Conservation (phyloP, 2,888 invertebrate species). For the Lingula anatina region DNA sequence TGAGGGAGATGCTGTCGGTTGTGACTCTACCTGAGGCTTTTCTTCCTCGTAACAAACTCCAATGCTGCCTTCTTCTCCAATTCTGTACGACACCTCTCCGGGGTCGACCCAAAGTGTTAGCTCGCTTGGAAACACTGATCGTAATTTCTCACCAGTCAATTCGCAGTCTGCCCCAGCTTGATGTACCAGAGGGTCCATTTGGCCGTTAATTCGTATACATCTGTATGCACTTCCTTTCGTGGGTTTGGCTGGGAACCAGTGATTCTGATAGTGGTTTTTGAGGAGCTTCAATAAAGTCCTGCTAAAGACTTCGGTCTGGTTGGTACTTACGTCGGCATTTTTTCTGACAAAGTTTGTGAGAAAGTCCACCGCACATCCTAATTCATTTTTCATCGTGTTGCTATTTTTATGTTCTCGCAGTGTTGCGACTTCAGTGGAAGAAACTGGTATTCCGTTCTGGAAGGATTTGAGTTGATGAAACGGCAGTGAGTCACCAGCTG, state of each 20-base stretch:
- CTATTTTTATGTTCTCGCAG: no score
- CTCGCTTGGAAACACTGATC: constrained; percentile 62
- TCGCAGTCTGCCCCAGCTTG: constrained; percentile 65
- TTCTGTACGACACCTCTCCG: constrained; percentile 65
- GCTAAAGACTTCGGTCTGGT: constrained; percentile 22
- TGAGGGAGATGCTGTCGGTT: no score
- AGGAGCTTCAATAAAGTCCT: constrained; percentile 22
- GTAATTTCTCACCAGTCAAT: constrained; percentile 55
- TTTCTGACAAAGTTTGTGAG: constrained; percentile 25
- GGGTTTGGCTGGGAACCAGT: constrained; percentile 71
- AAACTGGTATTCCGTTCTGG: no score
- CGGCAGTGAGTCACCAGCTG: no score
- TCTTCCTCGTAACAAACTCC: constrained; percentile 58
- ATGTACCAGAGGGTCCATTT: constrained; percentile 65
- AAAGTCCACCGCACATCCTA: constrained; percentile 38
- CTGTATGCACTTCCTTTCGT: constrained; percentile 69
- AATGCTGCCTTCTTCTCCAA: constrained; percentile 64
- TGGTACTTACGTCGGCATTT: constrained; percentile 18
- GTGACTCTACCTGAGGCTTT: no score
- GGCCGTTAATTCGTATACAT: constrained; percentile 67
- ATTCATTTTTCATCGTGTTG: constrained; percentile 42
- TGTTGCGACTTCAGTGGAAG: no score
- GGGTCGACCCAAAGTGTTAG: constrained; percentile 76
- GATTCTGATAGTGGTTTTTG: constrained; percentile 59
- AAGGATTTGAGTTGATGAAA: no score